Conservation (phyloP, 2,888 invertebrate genomes). For the Andrena trimmerana region DNA sequence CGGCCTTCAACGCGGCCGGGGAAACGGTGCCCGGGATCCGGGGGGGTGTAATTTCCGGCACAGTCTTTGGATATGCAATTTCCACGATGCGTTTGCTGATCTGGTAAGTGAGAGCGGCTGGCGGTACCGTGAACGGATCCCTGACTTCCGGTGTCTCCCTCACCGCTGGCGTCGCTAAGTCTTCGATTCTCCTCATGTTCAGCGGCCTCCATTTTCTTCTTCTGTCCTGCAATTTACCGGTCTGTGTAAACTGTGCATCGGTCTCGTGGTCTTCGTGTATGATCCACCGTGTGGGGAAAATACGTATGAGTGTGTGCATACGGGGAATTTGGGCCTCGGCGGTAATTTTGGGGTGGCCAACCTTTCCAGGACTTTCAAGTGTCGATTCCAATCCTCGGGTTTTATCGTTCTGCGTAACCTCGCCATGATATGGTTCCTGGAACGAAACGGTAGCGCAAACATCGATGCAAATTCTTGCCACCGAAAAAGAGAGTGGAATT, state of each 20-base stretch:
- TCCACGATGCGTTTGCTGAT: constrained; percentile 62
- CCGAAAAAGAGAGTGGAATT: too few relatives aligned
- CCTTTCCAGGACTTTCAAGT: constrained; percentile 67
- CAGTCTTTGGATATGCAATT: constrained; percentile 60
- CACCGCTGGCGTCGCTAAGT: constrained; percentile 63
- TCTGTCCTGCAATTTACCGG: constrained; percentile 48
- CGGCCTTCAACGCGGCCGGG: constrained; percentile 66
- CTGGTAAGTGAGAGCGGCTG: constrained; percentile 71
- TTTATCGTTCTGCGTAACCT: constrained; percentile 66
- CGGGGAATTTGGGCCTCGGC: constrained; percentile 60
- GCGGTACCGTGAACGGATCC: constrained; percentile 71
- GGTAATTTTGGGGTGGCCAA: constrained; percentile 73
- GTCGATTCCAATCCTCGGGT: constrained; percentile 77
- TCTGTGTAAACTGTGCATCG: not conserved
- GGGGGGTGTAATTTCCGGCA: constrained; percentile 30
- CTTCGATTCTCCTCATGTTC: constrained; percentile 60
- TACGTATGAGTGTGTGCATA: constrained; percentile 37
- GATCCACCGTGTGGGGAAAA: not conserved
- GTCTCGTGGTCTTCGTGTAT: not conserved
- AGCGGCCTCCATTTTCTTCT: constrained; percentile 63
- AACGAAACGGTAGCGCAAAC: not conserved
- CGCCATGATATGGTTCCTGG: constrained; percentile 68
- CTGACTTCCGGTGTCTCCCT: constrained; percentile 36
- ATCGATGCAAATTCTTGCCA: too few relatives aligned
- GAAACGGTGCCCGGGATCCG: constrained; percentile 70